Conservation (phyloP, 2,888 invertebrate species). For the Epsilonema sp. region DNA sequence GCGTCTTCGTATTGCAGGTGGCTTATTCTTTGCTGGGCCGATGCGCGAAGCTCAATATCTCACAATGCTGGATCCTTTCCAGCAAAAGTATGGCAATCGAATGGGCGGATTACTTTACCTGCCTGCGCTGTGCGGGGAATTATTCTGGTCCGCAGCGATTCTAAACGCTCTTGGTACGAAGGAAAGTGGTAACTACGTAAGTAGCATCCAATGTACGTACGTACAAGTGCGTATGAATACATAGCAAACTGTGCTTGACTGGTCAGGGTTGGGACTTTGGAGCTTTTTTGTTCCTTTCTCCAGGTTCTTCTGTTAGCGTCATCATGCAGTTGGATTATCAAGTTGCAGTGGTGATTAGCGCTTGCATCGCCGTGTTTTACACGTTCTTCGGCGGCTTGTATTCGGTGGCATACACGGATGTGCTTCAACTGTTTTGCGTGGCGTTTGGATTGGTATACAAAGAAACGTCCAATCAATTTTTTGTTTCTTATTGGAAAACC, state of each 20-base stretch:
- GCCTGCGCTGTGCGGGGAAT: constrained; percentile 82
- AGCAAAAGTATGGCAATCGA: constrained; percentile 75
- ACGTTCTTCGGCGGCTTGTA: constrained; percentile 88
- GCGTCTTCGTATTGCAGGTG: constrained; percentile 55
- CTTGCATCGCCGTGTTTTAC: constrained; percentile 86
- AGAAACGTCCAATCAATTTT: not conserved
- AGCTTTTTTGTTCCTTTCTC: constrained; percentile 40
- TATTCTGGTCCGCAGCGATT: constrained; percentile 93
- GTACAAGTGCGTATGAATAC: no score
- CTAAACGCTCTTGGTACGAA: constrained; percentile 72
- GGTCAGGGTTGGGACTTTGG: no score
- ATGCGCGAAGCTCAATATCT: constrained; percentile 90
- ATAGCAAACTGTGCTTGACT: no score
- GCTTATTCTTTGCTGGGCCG: constrained; percentile 88
- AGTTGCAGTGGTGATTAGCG: constrained; percentile 72
- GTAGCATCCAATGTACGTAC: no score
- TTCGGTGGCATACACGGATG: constrained; percentile 89
- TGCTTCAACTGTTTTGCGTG: constrained; percentile 86
- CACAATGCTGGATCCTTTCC: constrained; percentile 90
- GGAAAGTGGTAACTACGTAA: constrained; percentile 51
- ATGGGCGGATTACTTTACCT: constrained; percentile 87
- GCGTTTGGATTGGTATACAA: constrained; percentile 56
- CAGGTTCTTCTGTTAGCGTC: constrained; percentile 75
- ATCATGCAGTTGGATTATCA: constrained; percentile 82
- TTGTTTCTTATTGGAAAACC: no score